Evolutionary conservation across 2,888 invertebrate genomes (phyloP).

Genomic region (Dynastes maya): DNA sequence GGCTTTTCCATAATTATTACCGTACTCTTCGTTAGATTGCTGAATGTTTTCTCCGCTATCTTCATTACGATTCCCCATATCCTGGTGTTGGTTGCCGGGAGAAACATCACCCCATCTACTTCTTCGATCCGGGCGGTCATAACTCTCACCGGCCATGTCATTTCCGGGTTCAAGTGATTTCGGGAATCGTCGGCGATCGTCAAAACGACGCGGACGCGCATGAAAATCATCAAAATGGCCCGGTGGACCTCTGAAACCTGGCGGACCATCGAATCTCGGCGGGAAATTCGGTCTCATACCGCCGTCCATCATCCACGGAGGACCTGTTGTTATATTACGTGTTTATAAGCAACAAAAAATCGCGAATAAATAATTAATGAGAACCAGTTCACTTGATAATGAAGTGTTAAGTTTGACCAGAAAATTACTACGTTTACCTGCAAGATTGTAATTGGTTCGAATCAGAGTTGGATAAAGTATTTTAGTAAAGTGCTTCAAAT

Average conservation of each 20-base stretch:
- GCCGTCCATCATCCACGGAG: conserved; percentile 70
- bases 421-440: no score
- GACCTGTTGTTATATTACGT: conserved; percentile 55
- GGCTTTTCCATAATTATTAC: conserved; percentile 53
- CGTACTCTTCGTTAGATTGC: conserved; percentile 47
- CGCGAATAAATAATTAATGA: no score
- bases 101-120: conserved; percentile 60
- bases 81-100: conserved; percentile 11
- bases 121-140: conserved; percentile 52
- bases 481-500: no score
- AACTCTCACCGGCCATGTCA: conserved; percentile 53
- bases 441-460: no score
- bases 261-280: conserved; percentile 66
- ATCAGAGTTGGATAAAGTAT: no score
- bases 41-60: conserved; percentile 37
- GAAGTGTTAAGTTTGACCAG: no score
- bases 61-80: conserved; percentile 46
- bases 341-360: neutral
- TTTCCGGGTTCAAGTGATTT: conserved; percentile 49
- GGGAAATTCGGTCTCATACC: conserved; percentile 71
- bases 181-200: conserved; percentile 56
- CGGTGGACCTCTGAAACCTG: conserved; percentile 65
- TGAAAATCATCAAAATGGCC: conserved; percentile 60
- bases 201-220: conserved; percentile 65
- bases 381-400: no score